A percentile compares a stretch with the other conserved stretches of the same genome.
Conservation (phyloP, 2,888 invertebrate species). For the Lordiphosa andalusiaca region DNA sequence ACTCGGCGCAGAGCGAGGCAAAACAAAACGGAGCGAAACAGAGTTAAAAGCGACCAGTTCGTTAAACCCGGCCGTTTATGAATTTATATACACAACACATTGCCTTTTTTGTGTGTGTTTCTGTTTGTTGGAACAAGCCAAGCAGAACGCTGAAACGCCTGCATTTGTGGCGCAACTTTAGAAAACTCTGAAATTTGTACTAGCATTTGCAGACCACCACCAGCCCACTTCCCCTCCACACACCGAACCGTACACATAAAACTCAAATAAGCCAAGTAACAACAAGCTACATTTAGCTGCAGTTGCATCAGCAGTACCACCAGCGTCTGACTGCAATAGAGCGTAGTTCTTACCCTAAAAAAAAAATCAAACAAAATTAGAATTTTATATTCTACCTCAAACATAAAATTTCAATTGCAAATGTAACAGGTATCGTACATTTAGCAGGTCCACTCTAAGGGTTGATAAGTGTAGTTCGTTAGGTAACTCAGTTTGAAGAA, state of each 20-base stretch:
- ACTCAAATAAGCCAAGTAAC: slow-evolving; percentile 13
- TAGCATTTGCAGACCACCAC: slow-evolving; percentile 19
- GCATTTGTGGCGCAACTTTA: slow-evolving; percentile 37
- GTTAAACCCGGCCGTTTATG: slow-evolving; percentile 65
- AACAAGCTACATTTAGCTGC: slow-evolving; percentile 16
- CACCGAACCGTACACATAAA: slow-evolving; percentile 15
- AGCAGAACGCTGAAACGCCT: slow-evolving; percentile 56
- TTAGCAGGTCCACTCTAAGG: too few relatives aligned
- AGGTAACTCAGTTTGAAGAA: too few relatives aligned
- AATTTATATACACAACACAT: slow-evolving; percentile 47
- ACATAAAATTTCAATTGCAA: too few relatives aligned
- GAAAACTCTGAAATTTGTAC: slow-evolving; percentile 45
- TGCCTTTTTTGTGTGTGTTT: slow-evolving; percentile 31
- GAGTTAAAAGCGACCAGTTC: slow-evolving; percentile 47
- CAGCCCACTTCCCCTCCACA: slow-evolving; percentile 1
- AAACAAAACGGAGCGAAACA: slow-evolving; percentile 19
- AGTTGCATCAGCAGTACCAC: slow-evolving; percentile 32
- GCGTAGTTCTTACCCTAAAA: too few relatives aligned
- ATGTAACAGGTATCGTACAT: too few relatives aligned
- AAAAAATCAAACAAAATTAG: neutral
- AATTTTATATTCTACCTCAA: too few relatives aligned
- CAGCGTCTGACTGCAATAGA: neutral
- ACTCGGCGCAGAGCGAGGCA: slow-evolving; percentile 12
- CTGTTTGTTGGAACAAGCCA: slow-evolving; percentile 47
- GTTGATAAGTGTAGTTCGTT: too few relatives aligned